phyloP scores from a whole-genome alignment of 1,140 invertebrate species.

The Hycleus phaleratus region DNA sequence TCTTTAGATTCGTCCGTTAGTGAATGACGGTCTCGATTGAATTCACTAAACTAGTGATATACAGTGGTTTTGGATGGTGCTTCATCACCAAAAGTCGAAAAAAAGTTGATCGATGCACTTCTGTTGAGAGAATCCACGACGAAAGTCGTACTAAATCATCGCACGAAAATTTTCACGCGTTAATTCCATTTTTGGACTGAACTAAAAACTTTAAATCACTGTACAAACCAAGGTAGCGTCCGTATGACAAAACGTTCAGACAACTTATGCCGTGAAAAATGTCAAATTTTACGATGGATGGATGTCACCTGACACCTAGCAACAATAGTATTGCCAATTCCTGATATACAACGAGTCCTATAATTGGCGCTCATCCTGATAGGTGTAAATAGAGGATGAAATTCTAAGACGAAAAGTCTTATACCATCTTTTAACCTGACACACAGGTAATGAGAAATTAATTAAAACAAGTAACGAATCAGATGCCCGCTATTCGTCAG shows the following conservation, averaged over 20 bases:
- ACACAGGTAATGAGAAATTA: no score
- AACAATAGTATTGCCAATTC: constrained; percentile 7
- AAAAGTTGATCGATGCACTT: constrained; percentile 5
- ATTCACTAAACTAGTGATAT: constrained; percentile 17
- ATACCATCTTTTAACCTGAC: no score
- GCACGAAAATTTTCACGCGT: constrained; percentile 2
- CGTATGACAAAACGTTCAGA: constrained; percentile 7
- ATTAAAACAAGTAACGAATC: no score
- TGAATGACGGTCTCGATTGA: constrained; percentile 18
- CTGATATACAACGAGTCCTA: not conserved
- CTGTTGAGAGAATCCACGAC: constrained; percentile 1
- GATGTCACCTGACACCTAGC: not conserved
- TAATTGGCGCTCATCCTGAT: no score
- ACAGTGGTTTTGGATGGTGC: constrained; percentile 14
- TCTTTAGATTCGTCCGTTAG: constrained; percentile 19
- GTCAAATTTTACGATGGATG: constrained; percentile 9
- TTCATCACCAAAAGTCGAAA: constrained; percentile 12
- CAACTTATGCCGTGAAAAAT: constrained; percentile 1
- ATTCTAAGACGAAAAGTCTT: no score
- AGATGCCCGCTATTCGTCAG: no score
- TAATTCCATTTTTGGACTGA: constrained; percentile 1
- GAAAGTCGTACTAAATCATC: constrained; percentile 2
- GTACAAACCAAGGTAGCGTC: constrained; percentile 1
- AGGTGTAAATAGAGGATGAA: no score
- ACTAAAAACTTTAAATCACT: not conserved